phyloP scores from a whole-genome alignment of 2,113 vertebrate genomes.

The Atlantisia rogersi region DNA sequence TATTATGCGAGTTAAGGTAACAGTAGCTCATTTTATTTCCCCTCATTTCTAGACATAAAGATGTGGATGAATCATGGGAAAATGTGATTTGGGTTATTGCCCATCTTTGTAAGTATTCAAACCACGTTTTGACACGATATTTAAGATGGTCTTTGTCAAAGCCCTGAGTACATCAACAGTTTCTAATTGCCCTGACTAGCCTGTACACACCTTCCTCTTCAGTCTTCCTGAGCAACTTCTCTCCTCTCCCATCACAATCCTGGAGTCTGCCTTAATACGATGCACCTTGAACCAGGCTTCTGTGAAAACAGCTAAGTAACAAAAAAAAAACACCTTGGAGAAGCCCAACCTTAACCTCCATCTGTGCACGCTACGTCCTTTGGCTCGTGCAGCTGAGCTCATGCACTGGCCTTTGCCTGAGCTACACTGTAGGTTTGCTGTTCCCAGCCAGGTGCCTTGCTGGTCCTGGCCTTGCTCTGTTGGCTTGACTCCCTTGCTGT shows the following conservation, averaged over 20 bases:
- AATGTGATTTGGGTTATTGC: not conserved
- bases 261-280: not conserved
- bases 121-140: accelerated
- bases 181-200: not conserved
- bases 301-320: not conserved
- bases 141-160: not conserved
- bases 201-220: not conserved
- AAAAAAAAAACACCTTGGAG: not conserved
- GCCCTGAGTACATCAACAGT: not conserved
- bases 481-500: not conserved
- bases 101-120: not conserved
- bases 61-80: not conserved
- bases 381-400: not conserved
- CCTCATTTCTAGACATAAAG: not conserved
- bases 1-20: not conserved
- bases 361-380: not conserved
- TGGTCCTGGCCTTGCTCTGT: not conserved
- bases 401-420: not conserved
- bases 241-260: not conserved
- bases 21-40: not conserved
- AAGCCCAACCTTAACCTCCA: not conserved
- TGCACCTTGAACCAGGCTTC: not conserved
- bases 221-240: not conserved
- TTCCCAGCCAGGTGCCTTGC: not conserved
- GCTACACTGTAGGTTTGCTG: no score